Evolutionary conservation across 1,140 invertebrate species (phyloP).

Genomic region (Eriocheir sinensis): DNA sequence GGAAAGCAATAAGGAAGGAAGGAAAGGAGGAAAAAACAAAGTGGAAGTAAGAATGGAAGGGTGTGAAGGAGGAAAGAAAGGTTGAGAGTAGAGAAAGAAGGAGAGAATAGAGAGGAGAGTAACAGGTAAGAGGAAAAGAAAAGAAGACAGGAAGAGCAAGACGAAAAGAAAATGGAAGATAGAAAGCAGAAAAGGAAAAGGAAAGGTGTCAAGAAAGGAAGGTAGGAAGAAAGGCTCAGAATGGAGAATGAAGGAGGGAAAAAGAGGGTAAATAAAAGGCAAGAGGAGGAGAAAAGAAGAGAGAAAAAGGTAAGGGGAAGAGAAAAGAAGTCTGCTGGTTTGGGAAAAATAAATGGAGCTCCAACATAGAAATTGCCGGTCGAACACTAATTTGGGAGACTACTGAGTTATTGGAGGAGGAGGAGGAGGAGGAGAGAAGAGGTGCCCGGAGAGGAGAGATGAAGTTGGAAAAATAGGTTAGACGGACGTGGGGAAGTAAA

Average conservation of each 20-base stretch:
- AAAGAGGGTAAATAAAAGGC: not conserved
- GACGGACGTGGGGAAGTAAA: no score
- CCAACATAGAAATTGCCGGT: not conserved
- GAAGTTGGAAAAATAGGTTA: no score
- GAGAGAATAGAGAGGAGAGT: not conserved
- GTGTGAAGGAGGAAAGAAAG: not conserved
- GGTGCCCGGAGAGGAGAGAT: no score
- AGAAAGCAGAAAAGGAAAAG: not conserved
- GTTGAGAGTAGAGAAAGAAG: not conserved
- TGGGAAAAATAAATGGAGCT: not conserved
- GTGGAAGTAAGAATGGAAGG: no score
- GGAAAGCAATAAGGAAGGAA: not conserved
- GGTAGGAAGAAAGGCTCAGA: not conserved
- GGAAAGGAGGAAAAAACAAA: not conserved
- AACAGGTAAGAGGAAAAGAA: not conserved
- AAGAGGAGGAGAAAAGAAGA: not conserved
- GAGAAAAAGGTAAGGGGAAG: not conserved
- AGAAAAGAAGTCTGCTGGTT: not conserved
- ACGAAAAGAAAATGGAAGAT: not conserved
- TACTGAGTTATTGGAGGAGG: not conserved
- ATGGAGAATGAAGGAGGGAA: no score
- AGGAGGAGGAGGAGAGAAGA: not conserved
- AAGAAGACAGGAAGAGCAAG: not conserved
- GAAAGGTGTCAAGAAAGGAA: no score
- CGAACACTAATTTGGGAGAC: slow-evolving; percentile 23